Evolutionary conservation across 2,888 invertebrate genomes (phyloP), one percentile per base, ranked within the genome.

Genomic region (Plagodis dolabraria): DNA sequence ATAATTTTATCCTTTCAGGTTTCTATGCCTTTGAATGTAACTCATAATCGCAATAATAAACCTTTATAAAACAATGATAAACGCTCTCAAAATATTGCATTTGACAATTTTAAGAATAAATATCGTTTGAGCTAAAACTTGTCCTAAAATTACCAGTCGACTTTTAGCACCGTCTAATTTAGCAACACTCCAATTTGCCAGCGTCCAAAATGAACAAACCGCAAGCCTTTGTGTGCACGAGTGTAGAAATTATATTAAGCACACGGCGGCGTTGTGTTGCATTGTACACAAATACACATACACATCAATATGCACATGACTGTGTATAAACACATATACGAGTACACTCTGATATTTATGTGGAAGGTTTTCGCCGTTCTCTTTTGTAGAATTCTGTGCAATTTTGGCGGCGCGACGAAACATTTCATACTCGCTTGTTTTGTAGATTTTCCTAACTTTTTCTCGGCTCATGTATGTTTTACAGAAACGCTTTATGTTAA

Each of bases 201-300:
- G 36, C 46, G 46, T 7, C n/a, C 47, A 12, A 47, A 59, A 59
- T 59, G 46, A 59, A 40, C 54, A 47, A 51, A 52, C 60, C 54
- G 45, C 54, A 55, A 47, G 51, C 51, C 55, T 55, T 47, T 60
- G 51, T 60, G 47, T 34, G 47, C 50, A n/a, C 51, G 51, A 60
- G 47, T 60, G 60, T 59, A 54, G 54, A 35, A 35, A 51, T 60
- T 60, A 51, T 51, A 45, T 47, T 48, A 34, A 60, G 47, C 47
- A 44, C 53, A 48, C 47, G 33, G 33, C 33, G 48, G 47, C 34
- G 33, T 42, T 49, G 47, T 22, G 33, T 42, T 49, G 52, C 47
- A 52, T 49, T 53, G 46, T 53, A 42, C 53, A 38, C 38, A 22
- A 22, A 22, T 22, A 22, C 22, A 22, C 22, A 22, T 22, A 22